Conservation (phyloP, 2,888 invertebrate species). For the Dimorphilus gyrociliatus region DNA sequence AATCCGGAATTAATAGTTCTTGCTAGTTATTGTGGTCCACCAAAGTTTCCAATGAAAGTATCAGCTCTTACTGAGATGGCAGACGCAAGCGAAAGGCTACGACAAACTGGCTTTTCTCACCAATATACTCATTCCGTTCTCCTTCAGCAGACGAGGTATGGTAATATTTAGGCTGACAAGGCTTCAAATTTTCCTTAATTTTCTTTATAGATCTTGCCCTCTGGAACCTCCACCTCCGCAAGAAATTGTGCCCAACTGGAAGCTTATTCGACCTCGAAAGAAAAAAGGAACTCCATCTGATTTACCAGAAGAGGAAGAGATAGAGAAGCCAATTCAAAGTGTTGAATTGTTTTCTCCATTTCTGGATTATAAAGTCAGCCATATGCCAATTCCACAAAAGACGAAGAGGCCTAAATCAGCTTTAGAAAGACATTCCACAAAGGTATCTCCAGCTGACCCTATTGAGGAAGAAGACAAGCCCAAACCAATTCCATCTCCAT, state of each 20-base stretch:
- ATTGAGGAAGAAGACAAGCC: constrained; percentile 1
- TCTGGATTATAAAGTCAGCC: constrained; percentile 34
- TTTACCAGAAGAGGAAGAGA: constrained; percentile 27
- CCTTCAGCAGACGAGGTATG: constrained; percentile 34
- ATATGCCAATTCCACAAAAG: constrained; percentile 30
- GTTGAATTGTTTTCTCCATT: constrained; percentile 34
- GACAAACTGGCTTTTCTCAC: constrained; percentile 33
- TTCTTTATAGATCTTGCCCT: no score
- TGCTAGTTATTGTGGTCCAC: constrained; percentile 28
- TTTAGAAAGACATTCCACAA: no score
- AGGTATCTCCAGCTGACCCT: neutral
- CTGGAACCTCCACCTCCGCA: constrained; percentile 34
- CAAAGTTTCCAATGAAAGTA: constrained; percentile 28
- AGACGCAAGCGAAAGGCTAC: constrained; percentile 31
- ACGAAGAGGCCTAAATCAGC: constrained; percentile 20
- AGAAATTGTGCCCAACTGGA: constrained; percentile 34
- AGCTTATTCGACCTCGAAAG: constrained; percentile 32
- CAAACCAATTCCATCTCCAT: no score
- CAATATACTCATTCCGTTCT: constrained; percentile 34
- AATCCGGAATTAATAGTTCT: constrained; percentile 35
- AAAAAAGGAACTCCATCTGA: constrained; percentile 29
- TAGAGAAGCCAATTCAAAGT: constrained; percentile 30
- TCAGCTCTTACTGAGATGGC: constrained; percentile 34
- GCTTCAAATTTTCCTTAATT: no score
- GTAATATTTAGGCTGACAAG: no score